Percentiles rank a stretch among this genome's conserved stretches.
Conservation (phyloP, 2,113 vertebrate genomes). For the Takifugu bimaculatus region DNA sequence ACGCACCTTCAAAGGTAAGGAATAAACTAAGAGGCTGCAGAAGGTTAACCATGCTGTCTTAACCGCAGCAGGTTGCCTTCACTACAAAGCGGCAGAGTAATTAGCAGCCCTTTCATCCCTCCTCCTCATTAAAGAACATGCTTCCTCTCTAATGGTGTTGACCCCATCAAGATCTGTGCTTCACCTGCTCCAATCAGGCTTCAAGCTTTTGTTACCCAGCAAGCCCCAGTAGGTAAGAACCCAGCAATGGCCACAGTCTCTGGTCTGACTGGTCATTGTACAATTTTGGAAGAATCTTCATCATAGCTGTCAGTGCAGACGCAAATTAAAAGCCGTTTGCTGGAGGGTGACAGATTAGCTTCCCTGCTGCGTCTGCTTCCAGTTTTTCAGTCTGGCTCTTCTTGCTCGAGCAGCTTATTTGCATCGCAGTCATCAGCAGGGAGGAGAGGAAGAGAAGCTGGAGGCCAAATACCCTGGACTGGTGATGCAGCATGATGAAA, state of each 20-base stretch:
- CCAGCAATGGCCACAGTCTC: not conserved
- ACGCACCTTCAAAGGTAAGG: conserved; percentile 2
- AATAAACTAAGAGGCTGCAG: conserved; percentile 27
- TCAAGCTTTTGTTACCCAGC: conserved; percentile 27
- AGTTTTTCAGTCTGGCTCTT: not conserved
- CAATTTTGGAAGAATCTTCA: not conserved
- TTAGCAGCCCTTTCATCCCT: conserved; percentile 49
- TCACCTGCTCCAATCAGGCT: conserved; percentile 38
- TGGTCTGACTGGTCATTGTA: no score
- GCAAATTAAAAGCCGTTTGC: conserved; percentile 10
- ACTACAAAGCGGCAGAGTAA: conserved; percentile 41
- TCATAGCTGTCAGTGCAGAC: conserved; percentile 6
- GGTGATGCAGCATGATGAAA: conserved; percentile 16
- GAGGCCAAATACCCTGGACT: conserved; percentile 29
- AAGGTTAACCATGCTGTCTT: conserved; percentile 40
- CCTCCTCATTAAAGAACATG: conserved; percentile 48
- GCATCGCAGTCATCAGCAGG: conserved; percentile 42
- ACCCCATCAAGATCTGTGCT: conserved; percentile 41
- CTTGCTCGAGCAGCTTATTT: conserved; percentile 44
- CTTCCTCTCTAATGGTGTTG: conserved; percentile 51
- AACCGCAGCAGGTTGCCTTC: conserved; percentile 26
- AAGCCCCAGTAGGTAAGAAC: conserved; percentile 21
- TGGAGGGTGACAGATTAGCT: no score
- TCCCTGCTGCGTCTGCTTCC: no score
- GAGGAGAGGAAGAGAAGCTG: conserved; percentile 22